Evolutionary conservation across 1,140 invertebrate genomes (phyloP), one percentile per base, ranked within the genome.

Genomic region (Megalopta genalis): DNA sequence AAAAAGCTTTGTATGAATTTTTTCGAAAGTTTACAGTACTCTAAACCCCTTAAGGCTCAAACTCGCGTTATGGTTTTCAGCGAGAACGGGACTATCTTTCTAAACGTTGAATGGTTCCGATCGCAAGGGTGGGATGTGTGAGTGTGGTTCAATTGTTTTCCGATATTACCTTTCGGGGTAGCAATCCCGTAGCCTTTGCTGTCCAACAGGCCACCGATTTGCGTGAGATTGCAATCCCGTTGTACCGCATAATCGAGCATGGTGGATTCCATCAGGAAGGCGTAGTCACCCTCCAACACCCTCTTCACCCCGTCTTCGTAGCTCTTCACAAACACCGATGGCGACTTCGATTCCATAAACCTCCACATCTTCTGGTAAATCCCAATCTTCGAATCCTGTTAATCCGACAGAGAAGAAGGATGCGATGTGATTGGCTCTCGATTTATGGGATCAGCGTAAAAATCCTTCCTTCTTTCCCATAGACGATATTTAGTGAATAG

Each of bases 301-400:
- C 96, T 93, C 88, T 96, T 95, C 7, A 99, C 95, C 9, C 98
- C 98, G 88, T 98, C 96, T 86, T 98, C 97, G 89, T 99, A 98
- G 0, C 95, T 96, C 23, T 96, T 95, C 0, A 98, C 98, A 87
- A 99, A 98, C 16, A 98, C 97, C 0, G 96, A 95, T 0, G 97
- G 95, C 52, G 95, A 94, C 37, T 95, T 95, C 37, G 95, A 96
- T 71, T 98, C 97, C 98, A 99, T 99, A 87, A 97, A 98, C 39
- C 96, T 93, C 98, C 98, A 99, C 98, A 99, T 99, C 93, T 98
- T 98, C 88, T 98, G 95, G 92, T 99, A 99, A 54, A 97, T 98
- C 25, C 97, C 97, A 78, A 99, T 98, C 93, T 98, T 98, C 0
- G 98, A 99, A 88, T 99, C 98, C 97, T 98, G 27, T 91, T 46